These are phyloP conservation scores for Drosophila ezoana DNA, from an alignment of 2,888 invertebrate genomes.

Conservation along the genomic window DNA sequence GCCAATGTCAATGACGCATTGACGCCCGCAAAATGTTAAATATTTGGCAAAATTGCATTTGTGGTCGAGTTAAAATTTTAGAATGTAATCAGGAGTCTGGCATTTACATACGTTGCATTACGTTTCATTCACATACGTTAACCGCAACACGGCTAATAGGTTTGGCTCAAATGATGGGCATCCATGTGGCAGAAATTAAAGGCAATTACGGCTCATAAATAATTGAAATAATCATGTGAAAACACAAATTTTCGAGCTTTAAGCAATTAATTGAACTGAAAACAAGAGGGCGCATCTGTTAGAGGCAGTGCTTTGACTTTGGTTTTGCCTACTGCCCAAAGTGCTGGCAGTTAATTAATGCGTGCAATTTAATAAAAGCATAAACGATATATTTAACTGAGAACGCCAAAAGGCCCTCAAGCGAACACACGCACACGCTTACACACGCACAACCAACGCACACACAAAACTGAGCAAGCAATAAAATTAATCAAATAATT, in stretches of 20 bases:
- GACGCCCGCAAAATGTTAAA: conserved; percentile 23
- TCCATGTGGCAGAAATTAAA: conserved; percentile 53
- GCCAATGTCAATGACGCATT: conserved; percentile 7
- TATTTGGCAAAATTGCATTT: conserved; percentile 37
- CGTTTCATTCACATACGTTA: neutral
- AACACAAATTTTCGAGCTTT: conserved; percentile 60
- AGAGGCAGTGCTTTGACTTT: conserved; percentile 38
- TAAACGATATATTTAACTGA: conserved; percentile 75
- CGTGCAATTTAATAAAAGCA: conserved; percentile 77
- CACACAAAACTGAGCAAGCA: conserved; percentile 49
- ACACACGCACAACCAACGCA: conserved; percentile 5
- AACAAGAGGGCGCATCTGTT: conserved; percentile 32
- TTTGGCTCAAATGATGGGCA: conserved; percentile 21
- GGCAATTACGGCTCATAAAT: conserved; percentile 35
- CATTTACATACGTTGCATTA: neutral
- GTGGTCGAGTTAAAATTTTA: conserved; percentile 7
- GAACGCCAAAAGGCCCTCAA: conserved; percentile 31
- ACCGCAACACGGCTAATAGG: conserved; percentile 1
- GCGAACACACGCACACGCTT: conserved; percentile 10
- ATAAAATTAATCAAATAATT: conserved; percentile 81
- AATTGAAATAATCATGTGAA: conserved; percentile 62
- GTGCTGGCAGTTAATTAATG: conserved; percentile 71
- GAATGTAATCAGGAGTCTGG: neutral
- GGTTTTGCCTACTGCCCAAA: conserved; percentile 14
- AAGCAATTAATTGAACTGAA: conserved; percentile 61